These are phyloP conservation scores for Notarius quadriscutis DNA, from an alignment of 2,113 vertebrate species.

Conservation along the genomic window DNA sequence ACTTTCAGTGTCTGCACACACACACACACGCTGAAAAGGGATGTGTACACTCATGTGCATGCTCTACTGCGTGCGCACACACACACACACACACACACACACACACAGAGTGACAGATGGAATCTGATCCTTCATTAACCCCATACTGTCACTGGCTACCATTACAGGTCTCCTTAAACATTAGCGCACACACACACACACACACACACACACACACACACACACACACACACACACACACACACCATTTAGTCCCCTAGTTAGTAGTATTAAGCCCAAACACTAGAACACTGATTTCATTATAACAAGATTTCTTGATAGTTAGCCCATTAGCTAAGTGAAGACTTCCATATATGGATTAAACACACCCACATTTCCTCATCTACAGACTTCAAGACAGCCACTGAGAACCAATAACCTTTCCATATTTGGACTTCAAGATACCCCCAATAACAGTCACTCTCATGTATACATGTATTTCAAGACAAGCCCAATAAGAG, in stretches of 20 bases:
- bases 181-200: constrained; percentile 20
- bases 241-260: neutral
- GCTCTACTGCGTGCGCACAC: constrained; percentile 4
- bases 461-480: neutral
- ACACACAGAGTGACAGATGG: constrained; percentile 43
- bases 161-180: constrained; percentile 21
- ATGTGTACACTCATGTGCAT: neutral
- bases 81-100: constrained; percentile 12
- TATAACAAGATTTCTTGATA: neutral
- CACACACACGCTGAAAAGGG: neutral
- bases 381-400: neutral
- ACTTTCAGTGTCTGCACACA: neutral
- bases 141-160: constrained; percentile 35
- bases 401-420: too few relatives aligned
- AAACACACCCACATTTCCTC: neutral
- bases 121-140: constrained; percentile 53
- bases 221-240: neutral
- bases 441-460: neutral
- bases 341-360: neutral
- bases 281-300: neutral
- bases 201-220: constrained; percentile 8
- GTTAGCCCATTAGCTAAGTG: neutral
- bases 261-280: neutral
- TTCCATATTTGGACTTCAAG: neutral
- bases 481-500: neutral